Percentiles rank a stretch among this genome's conserved stretches.
Evolutionary conservation across 2,113 vertebrate species (phyloP).

Genomic region (Ondatra zibethicus): DNA sequence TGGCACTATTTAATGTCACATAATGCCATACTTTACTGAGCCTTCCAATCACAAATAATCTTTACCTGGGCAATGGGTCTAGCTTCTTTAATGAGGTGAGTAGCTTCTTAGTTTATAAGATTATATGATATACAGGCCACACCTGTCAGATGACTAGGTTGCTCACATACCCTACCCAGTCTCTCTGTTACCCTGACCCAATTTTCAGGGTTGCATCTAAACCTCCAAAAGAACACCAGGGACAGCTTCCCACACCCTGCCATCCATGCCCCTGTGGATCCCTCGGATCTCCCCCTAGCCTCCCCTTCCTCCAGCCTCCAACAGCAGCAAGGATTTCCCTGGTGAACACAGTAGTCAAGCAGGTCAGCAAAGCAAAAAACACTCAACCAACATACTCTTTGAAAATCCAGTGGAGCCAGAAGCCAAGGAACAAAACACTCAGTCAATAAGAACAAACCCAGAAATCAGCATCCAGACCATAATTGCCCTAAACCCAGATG

Average conservation of each 20-base stretch:
- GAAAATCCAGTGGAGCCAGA: background rate
- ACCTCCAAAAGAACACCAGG: background rate
- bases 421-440: background rate
- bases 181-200: background rate
- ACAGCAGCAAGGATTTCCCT: background rate
- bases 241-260: background rate
- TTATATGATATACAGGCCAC: background rate
- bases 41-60: background rate
- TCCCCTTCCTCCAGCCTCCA: background rate
- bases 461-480: background rate
- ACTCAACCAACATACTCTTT: background rate
- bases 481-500: background rate
- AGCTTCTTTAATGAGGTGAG: background rate
- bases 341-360: background rate
- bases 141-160: background rate
- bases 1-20: background rate
- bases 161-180: background rate
- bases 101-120: background rate
- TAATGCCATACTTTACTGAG: background rate
- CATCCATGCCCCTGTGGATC: background rate
- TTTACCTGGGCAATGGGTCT: constrained; percentile 11
- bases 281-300: background rate
- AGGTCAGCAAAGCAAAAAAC: background rate
- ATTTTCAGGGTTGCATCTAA: background rate
- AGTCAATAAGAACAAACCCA: background rate